Conservation (phyloP, 2,113 vertebrate genomes). For the Cyanoramphus novaezelandiae region DNA sequence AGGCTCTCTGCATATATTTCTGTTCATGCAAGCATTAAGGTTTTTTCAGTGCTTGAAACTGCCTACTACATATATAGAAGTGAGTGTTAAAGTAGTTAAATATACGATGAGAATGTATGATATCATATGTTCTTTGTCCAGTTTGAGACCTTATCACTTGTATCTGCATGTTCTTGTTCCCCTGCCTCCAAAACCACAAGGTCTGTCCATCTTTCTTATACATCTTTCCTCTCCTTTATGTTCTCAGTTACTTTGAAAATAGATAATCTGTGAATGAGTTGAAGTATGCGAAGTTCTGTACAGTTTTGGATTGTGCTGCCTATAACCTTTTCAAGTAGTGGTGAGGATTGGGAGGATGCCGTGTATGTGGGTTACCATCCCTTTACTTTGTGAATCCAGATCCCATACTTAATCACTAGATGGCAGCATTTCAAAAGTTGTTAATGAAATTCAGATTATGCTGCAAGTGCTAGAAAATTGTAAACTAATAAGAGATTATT, state of each 20-base stretch:
- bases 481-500: not conserved
- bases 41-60: not conserved
- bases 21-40: not conserved
- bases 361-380: not conserved
- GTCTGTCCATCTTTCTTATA: not conserved
- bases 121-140: not conserved
- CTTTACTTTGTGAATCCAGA: not conserved
- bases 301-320: not conserved
- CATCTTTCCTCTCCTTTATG: not conserved
- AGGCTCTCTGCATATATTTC: not conserved
- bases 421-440: conserved; percentile 5
- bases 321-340: not conserved
- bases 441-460: not conserved
- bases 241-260: not conserved
- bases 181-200: not conserved
- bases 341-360: not conserved
- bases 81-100: not conserved
- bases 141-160: not conserved
- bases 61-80: not conserved
- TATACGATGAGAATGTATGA: not conserved
- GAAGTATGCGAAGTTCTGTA: not conserved
- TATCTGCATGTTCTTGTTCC: not conserved
- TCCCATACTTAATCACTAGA: not conserved
- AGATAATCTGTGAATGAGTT: not conserved
- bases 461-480: not conserved